Base-by-base conservation (phyloP, 2,113 vertebrate genomes). In the Pampusana beccarii region DNA sequence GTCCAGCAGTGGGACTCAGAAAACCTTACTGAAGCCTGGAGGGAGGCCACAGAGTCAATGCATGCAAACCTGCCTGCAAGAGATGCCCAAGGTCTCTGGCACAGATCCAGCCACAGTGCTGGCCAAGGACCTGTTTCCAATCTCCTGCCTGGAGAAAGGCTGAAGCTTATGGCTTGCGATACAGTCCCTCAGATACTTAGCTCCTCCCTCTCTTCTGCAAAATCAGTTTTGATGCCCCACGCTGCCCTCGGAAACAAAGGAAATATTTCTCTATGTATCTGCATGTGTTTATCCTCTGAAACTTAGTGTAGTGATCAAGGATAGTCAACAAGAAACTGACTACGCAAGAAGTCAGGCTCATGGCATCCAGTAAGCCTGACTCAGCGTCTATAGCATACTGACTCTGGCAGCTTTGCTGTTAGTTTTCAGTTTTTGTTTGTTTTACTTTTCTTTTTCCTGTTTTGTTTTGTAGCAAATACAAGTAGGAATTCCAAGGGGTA, bases 381-480 rank as follows among this genome's bases (percentile, higher is more conserved):
- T 48, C 57, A 11, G 25, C 3, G 4, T 60, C 46, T 40, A 7
- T 7, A 42, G 5, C 24, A 31, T 2, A 79, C 5, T 0, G 8
- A 19, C 12, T 10, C 8, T 72, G 12, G 7, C 11, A 79, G 48
- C 54, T 92, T 79, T 88, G 26, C 5, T 70, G 19, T 13, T 69
- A 46, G 44, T 50, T 23, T 50, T 50, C 21, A 24, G 20, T 50
- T 50, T 50, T 50, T 24, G 8, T 6, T 26, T 11, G 16, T 6
- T 10, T 31, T 15, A 70, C 16, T 11, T 9, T 42, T 64, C 36
- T 54, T 58, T 64, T 33, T 42, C 44, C 44, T 46, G 26, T 17
- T 2, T 29, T 31, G 4, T 33, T 65, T 58, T 82, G 10, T 62
- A 60, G 17, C 8, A 56, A 33, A 42, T 50, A 7, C 3, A 64